phyloP scores from a whole-genome alignment of 2,888 invertebrate genomes.

The Oxyscelio sp. region DNA sequence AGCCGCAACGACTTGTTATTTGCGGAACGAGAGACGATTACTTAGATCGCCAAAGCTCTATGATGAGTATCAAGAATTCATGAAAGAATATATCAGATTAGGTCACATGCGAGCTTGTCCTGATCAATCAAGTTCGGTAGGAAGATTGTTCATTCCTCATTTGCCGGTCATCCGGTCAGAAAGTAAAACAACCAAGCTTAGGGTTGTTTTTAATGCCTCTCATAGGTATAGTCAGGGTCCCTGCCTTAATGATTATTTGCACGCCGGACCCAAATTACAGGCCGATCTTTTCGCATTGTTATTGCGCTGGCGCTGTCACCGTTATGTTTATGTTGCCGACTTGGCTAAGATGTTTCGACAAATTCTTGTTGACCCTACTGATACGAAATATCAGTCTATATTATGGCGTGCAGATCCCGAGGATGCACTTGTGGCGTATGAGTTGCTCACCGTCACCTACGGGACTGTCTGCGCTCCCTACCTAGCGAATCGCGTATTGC shows the following conservation, averaged over 20 bases:
- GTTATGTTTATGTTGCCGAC: no score
- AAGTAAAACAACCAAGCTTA: neutral
- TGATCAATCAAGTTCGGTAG: neutral
- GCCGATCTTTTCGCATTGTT: neutral
- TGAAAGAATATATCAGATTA: neutral
- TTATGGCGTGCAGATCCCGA: neutral
- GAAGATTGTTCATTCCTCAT: neutral
- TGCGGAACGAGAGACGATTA: no score
- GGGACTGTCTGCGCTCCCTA: no score
- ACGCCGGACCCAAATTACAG: neutral
- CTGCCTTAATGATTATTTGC: neutral
- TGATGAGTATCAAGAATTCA: no score
- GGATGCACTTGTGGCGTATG: neutral
- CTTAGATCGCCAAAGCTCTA: no score
- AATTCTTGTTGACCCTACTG: neutral
- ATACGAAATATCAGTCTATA: neutral
- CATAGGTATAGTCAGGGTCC: neutral
- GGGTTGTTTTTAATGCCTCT: neutral
- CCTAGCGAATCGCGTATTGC: no score
- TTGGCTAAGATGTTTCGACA: no score
- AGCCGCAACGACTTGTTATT: no score
- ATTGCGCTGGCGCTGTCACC: neutral
- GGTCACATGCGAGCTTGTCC: neutral
- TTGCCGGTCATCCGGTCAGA: conserved; percentile 9
- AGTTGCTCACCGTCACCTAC: no score